phyloP scores from a whole-genome alignment of 2,888 invertebrate species.

The Ommatoiulus sabulosus region DNA sequence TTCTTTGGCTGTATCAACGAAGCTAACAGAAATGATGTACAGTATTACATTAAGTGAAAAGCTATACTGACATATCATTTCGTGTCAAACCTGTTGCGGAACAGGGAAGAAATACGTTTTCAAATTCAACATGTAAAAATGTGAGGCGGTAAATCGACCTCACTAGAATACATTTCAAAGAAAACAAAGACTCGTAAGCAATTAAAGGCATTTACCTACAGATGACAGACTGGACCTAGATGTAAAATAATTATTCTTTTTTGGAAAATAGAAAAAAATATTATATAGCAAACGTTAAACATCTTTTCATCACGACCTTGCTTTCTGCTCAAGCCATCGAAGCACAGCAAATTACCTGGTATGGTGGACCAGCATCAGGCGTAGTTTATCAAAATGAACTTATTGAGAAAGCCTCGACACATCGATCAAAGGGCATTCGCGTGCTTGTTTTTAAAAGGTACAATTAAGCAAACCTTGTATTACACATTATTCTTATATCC shows the following conservation, averaged over 20 bases:
- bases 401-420: not conserved
- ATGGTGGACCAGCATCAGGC: slow-evolving; percentile 9
- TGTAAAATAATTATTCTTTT: not conserved
- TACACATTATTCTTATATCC: not conserved
- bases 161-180: not conserved
- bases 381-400: not conserved
- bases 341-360: not conserved
- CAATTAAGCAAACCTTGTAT: not conserved
- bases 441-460: not conserved
- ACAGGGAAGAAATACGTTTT: not conserved
- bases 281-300: not conserved
- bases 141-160: not conserved
- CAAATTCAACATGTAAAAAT: not conserved
- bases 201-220: not conserved
- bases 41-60: too few relatives aligned
- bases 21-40: too few relatives aligned
- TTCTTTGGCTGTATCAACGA: too few relatives aligned
- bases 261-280: not conserved
- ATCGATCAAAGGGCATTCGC: not conserved
- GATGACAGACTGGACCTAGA: not conserved
- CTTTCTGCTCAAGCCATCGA: not conserved
- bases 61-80: too few relatives aligned
- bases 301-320: not conserved
- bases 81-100: slow-evolving; percentile 7
- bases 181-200: not conserved